A percentile compares a stretch with the other conserved stretches of the same genome.
Conservation (phyloP, 1,140 invertebrate genomes). For the Trissolcus basalis region DNA sequence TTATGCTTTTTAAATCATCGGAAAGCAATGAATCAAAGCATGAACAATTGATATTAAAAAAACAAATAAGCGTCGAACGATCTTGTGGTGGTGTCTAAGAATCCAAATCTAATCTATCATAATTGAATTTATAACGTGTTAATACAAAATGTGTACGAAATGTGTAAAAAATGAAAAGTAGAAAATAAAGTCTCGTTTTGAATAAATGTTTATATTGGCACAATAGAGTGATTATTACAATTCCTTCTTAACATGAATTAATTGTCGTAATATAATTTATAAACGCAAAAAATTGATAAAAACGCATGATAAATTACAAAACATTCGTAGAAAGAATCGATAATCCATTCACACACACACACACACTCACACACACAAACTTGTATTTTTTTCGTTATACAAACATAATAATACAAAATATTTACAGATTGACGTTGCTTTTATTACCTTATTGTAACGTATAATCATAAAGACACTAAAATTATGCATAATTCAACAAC, state of each 20-base stretch:
- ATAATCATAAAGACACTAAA: conserved; percentile 20
- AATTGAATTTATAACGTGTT: too few relatives aligned
- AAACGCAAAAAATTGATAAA: conserved; percentile 25
- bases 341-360: conserved; percentile 17
- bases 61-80: conserved; percentile 91
- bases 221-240: conserved; percentile 43
- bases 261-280: conserved; percentile 37
- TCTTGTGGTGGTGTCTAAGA: conserved; percentile 93
- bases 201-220: conserved; percentile 48
- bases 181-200: conserved; percentile 3
- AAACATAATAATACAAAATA: conserved; percentile 42
- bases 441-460: conserved; percentile 13
- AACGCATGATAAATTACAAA: conserved; percentile 46
- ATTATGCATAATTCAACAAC: conserved; percentile 31
- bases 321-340: conserved; percentile 36
- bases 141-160: neutral
- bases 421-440: conserved; percentile 29
- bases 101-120: too few relatives aligned
- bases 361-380: too few relatives aligned
- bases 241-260: conserved; percentile 39
- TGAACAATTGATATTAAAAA: conserved; percentile 83
- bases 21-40: conserved; percentile 90
- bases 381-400: conserved; percentile 23
- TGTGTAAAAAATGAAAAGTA: too few relatives aligned
- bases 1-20: conserved; percentile 94